These are phyloP conservation scores for Smittia sp. DNA, from an alignment of 2,888 invertebrate genomes.

Conservation along the genomic window DNA sequence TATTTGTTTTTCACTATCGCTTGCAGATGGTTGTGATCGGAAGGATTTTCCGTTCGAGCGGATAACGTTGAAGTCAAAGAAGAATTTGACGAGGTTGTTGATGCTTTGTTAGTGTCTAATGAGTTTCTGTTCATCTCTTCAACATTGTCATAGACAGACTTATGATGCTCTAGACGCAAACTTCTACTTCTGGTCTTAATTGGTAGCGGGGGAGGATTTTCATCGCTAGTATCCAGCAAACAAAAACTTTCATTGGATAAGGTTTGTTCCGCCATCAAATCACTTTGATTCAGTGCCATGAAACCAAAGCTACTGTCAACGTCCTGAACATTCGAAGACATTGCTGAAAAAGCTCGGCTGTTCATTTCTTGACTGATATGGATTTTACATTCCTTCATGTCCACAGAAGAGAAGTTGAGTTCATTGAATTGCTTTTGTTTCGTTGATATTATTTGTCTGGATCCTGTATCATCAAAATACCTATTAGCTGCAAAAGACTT, in stretches of 20 bases:
- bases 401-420: background rate
- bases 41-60: background rate
- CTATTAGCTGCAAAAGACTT: too few species aligned
- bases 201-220: conserved; percentile 61
- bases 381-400: conserved; percentile 7
- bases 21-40: background rate
- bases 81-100: conserved; percentile 24
- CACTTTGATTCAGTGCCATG: conserved; percentile 63
- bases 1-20: conserved; percentile 14
- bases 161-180: conserved; percentile 58
- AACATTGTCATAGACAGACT: conserved; percentile 72
- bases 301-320: background rate
- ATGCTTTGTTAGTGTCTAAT: background rate
- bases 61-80: conserved; percentile 14
- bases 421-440: background rate
- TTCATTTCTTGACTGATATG: background rate
- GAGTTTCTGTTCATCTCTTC: conserved; percentile 56
- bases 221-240: background rate
- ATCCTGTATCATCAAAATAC: background rate
- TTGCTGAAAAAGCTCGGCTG: background rate
- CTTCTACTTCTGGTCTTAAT: conserved; percentile 56
- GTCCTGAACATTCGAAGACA: background rate
- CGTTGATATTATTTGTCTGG: background rate
- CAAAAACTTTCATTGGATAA: conserved; percentile 72
- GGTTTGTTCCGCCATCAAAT: conserved; percentile 67